A percentile compares a stretch with the other conserved stretches of the same genome.
These are phyloP conservation scores for Athrips mouffetella DNA, from an alignment of 2,888 invertebrate genomes.

Conservation along the genomic window DNA sequence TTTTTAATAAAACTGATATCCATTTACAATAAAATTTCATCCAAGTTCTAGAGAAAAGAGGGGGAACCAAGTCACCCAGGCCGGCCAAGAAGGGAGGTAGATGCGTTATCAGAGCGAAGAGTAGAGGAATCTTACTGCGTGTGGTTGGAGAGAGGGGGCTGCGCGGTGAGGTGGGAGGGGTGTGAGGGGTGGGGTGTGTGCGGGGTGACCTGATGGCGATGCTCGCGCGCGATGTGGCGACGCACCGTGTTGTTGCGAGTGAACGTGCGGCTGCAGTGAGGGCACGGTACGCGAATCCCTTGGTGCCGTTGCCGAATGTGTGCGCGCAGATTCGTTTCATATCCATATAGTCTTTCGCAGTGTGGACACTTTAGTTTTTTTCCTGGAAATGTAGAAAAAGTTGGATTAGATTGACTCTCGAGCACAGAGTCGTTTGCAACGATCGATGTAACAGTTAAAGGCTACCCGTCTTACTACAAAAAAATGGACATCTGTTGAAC, in stretches of 20 bases:
- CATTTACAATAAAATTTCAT: not conserved
- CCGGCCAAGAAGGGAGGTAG: constrained; percentile 60
- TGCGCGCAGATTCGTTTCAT: constrained; percentile 94
- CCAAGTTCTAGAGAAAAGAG: not conserved
- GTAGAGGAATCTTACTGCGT: constrained; percentile 71
- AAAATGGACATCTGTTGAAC: too few species aligned
- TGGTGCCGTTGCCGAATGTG: constrained; percentile 95
- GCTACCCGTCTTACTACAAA: too few species aligned
- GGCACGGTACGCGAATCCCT: constrained; percentile 94
- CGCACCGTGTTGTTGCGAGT: constrained; percentile 95
- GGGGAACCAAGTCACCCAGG: constrained; percentile 39
- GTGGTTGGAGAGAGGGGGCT: constrained; percentile 80
- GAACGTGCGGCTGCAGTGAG: constrained; percentile 93
- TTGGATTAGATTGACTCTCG: not conserved
- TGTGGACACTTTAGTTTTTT: constrained; percentile 95
- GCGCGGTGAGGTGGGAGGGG: constrained; percentile 66
- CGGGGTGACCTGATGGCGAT: constrained; percentile 82
- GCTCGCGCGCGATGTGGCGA: constrained; percentile 93
- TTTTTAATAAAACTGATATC: not conserved
- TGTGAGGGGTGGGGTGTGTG: constrained; percentile 70
- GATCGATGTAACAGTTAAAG: too few species aligned
- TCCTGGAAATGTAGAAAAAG: constrained; percentile 78
- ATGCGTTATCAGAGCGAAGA: constrained; percentile 44
- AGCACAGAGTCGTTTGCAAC: too few species aligned
- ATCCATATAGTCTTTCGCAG: constrained; percentile 94